These are phyloP conservation scores for Lophotis ruficrista DNA, from an alignment of 2,113 vertebrate genomes.

Conservation along the genomic window DNA sequence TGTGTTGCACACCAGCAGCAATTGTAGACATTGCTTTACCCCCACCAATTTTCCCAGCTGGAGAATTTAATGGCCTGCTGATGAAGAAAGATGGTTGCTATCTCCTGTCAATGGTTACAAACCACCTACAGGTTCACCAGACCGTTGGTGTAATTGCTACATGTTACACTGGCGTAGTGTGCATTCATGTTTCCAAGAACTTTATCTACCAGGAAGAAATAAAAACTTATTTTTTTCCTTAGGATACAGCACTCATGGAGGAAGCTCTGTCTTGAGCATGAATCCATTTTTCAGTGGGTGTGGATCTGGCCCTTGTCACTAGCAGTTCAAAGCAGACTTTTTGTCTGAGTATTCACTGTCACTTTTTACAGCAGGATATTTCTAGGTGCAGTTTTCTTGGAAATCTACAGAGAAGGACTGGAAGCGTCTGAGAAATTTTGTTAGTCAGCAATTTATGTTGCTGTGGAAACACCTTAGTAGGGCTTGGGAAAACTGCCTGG, in stretches of 20 bases:
- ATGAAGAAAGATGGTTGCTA: not conserved
- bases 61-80: not conserved
- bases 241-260: not conserved
- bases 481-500: not conserved
- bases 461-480: not conserved
- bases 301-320: not conserved
- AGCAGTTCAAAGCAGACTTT: not conserved
- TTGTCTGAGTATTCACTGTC: not conserved
- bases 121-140: not conserved
- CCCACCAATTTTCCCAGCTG: not conserved
- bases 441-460: slow-evolving; percentile 9
- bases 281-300: not conserved
- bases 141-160: not conserved
- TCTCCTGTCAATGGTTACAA: not conserved
- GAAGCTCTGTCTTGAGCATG: not conserved
- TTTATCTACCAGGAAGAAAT: not conserved
- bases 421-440: not conserved
- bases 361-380: not conserved
- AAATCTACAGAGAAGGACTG: not conserved
- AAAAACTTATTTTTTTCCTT: not conserved
- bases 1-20: not conserved
- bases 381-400: not conserved
- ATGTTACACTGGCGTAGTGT: not conserved
- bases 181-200: not conserved
- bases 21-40: not conserved